A percentile compares a stretch with the other conserved stretches of the same genome.
These are phyloP conservation scores for Coluber constrictor DNA, from an alignment of 2,797 vertebrate genomes.

Conservation along the genomic window DNA sequence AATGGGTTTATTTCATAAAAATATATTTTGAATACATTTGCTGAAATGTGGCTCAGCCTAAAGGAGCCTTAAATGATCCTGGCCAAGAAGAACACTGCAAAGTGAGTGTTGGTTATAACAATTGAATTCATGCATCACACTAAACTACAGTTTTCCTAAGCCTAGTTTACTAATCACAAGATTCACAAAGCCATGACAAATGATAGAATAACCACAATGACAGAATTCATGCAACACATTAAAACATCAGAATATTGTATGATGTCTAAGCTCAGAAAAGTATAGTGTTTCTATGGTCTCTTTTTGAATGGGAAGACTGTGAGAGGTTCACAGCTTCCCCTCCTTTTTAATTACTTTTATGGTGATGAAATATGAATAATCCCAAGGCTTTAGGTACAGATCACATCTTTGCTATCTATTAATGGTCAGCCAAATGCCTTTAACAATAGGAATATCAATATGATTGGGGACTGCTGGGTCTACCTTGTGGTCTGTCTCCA, in stretches of 20 bases:
- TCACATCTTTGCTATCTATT: not conserved
- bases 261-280: not conserved
- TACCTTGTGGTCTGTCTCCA: not conserved
- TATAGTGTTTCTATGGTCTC: not conserved
- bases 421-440: not conserved
- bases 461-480: not conserved
- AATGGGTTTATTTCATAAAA: not conserved
- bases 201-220: not conserved
- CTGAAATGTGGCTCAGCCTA: not conserved
- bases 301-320: not conserved
- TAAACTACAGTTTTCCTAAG: not conserved
- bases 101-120: not conserved
- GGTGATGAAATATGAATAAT: not conserved
- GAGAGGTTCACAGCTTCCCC: not conserved
- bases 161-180: not conserved
- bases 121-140: not conserved
- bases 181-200: not conserved
- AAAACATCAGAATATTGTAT: not conserved
- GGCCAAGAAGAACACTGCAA: not conserved
- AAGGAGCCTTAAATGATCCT: not conserved
- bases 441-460: not conserved
- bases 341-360: not conserved
- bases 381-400: not conserved
- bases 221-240: not conserved
- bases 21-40: not conserved